Evolutionary conservation across 1,140 invertebrate species (phyloP).

Genomic region (Aphidius ervi): DNA sequence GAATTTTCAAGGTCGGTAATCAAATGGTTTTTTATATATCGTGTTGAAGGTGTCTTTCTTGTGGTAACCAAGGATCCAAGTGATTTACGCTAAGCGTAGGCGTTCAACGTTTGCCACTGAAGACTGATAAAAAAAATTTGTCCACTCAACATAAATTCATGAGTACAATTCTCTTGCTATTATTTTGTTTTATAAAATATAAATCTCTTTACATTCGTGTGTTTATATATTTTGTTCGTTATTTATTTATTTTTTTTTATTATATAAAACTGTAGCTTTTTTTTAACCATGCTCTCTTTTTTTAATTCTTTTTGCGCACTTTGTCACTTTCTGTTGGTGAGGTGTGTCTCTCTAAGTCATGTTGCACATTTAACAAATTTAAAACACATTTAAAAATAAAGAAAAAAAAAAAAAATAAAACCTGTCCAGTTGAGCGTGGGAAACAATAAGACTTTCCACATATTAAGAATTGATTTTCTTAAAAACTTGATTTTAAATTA

Average conservation of each 20-base stretch:
- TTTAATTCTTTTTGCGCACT: slow-evolving; percentile 8
- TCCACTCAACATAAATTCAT: slow-evolving; percentile 51
- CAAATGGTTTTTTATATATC: too few relatives aligned
- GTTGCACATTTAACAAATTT: too few relatives aligned
- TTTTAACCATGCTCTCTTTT: slow-evolving; percentile 3
- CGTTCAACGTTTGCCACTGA: slow-evolving; percentile 51
- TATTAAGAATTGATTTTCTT: slow-evolving; percentile 12
- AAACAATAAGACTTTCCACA: slow-evolving; percentile 20
- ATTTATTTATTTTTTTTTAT: background rate
- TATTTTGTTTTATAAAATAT: too few relatives aligned
- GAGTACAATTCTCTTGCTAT: slow-evolving; percentile 33
- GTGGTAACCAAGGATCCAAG: background rate
- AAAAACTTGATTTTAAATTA: background rate
- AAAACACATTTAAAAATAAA: too few relatives aligned
- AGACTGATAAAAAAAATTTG: slow-evolving; percentile 52
- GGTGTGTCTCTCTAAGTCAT: slow-evolving; percentile 10
- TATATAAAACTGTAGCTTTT: too few relatives aligned
- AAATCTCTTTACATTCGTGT: too few relatives aligned
- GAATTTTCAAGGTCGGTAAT: too few relatives aligned
- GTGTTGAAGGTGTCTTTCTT: too few relatives aligned
- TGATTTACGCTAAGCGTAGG: slow-evolving; percentile 50
- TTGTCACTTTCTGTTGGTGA: background rate
- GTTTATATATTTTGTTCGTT: background rate
- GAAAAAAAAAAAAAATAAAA: slow-evolving; percentile 15
- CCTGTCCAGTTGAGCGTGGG: slow-evolving; percentile 18